A percentile compares a stretch with the other conserved stretches of the same genome.
phyloP scores from a whole-genome alignment of 2,797 vertebrate genomes.

The Paguma larvata region DNA sequence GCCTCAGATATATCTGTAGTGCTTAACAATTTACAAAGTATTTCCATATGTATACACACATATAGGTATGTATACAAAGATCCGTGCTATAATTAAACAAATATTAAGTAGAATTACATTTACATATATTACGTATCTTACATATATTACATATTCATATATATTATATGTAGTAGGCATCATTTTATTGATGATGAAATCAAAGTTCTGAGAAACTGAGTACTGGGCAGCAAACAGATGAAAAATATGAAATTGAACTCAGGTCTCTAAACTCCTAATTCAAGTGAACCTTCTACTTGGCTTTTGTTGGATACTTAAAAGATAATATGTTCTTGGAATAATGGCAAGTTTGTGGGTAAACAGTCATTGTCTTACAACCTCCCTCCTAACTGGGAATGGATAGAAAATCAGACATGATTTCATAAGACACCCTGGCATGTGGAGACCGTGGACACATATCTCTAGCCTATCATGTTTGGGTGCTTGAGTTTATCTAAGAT shows the following conservation, averaged over 20 bases:
- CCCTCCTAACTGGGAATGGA: background rate
- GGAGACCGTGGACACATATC: background rate
- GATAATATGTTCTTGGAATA: background rate
- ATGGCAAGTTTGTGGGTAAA: background rate
- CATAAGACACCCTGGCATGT: background rate
- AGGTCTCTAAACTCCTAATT: conserved; percentile 10
- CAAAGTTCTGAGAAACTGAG: background rate
- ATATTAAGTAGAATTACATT: background rate
- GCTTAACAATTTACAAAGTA: conserved; percentile 33
- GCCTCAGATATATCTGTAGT: background rate
- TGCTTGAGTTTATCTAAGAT: background rate
- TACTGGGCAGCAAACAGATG: background rate
- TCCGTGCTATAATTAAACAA: background rate
- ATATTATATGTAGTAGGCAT: background rate
- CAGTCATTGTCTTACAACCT: background rate
- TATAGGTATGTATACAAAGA: background rate
- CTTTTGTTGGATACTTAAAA: conserved; percentile 26
- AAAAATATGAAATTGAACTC: background rate
- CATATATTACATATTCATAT: background rate
- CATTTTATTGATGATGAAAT: background rate
- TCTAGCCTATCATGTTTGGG: background rate
- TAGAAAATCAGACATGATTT: background rate
- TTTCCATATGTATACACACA: background rate
- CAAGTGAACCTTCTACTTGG: background rate
- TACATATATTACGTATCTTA: background rate